phyloP scores from a whole-genome alignment of 2,797 vertebrate species.

The Uromys caudimaculatus region DNA sequence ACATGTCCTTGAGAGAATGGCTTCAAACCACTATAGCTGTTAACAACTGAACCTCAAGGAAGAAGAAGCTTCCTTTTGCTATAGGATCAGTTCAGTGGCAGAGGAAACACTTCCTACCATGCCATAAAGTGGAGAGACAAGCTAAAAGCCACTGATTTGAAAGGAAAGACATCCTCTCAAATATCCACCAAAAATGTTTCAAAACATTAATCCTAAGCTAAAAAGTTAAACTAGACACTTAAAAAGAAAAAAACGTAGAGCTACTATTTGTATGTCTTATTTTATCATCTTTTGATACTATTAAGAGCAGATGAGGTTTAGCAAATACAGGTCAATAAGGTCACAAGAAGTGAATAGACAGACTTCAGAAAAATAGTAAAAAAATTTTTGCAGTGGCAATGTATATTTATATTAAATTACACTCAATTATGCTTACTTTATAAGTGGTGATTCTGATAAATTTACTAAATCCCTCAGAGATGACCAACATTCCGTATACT shows the following conservation, averaged over 20 bases:
- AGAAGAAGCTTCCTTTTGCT: slow-evolving; percentile 25
- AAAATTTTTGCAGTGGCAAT: too few relatives aligned
- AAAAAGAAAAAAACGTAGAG: background rate
- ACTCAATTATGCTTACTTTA: background rate
- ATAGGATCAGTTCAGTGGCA: background rate
- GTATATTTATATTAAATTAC: background rate
- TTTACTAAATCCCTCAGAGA: background rate
- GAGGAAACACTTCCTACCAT: background rate
- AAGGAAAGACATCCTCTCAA: slow-evolving; percentile 20
- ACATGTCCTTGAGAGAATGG: slow-evolving; percentile 1
- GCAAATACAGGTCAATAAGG: background rate
- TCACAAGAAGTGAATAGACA: slow-evolving; percentile 9
- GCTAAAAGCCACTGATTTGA: slow-evolving; percentile 3
- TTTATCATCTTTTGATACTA: slow-evolving; percentile 23
- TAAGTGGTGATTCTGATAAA: slow-evolving; percentile 24
- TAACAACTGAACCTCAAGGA: slow-evolving; percentile 27
- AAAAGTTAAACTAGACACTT: background rate
- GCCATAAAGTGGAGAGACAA: background rate
- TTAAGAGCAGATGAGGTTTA: slow-evolving; percentile 31
- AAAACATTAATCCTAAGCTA: background rate
- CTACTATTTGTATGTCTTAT: slow-evolving; percentile 50
- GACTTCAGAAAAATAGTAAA: slow-evolving; percentile 47
- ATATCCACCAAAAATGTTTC: slow-evolving; percentile 40
- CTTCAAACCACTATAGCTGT: background rate
- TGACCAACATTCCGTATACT: background rate